These are phyloP conservation scores for Sebastes itinus DNA, from an alignment of 2,797 vertebrate species.

Conservation along the genomic window DNA sequence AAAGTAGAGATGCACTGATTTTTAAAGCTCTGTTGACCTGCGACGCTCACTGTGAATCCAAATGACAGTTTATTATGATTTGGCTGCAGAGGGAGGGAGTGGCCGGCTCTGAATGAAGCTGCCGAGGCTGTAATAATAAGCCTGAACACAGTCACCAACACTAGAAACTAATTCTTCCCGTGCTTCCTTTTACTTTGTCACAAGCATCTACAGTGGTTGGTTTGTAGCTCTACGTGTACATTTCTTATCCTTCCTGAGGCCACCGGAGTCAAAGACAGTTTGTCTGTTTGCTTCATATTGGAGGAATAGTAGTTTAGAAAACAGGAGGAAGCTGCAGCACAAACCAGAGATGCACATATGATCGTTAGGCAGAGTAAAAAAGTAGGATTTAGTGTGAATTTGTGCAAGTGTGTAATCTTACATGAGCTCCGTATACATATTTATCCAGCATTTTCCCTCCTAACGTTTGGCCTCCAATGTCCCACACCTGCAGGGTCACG, in stretches of 20 bases:
- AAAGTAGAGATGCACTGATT: neutral
- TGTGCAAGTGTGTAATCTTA: conserved; percentile 56
- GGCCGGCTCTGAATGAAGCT: conserved; percentile 37
- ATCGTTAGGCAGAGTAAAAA: neutral
- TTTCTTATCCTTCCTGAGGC: neutral
- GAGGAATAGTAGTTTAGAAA: neutral
- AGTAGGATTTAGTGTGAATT: neutral
- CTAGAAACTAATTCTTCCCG: conserved; percentile 40
- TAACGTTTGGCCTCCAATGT: conserved; percentile 97
- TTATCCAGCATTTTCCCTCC: conserved; percentile 99
- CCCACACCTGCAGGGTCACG: conserved; percentile 98
- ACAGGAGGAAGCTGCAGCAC: neutral
- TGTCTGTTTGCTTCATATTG: neutral
- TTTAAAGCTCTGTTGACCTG: conserved; percentile 9
- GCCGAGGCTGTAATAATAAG: conserved; percentile 52
- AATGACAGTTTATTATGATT: conserved; percentile 59
- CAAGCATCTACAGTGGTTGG: neutral
- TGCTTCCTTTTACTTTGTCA: conserved; percentile 10
- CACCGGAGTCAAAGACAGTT: neutral
- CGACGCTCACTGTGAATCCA: conserved; percentile 25
- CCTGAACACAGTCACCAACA: conserved; percentile 20
- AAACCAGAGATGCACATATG: conserved; percentile 5
- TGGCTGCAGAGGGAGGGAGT: conserved; percentile 39
- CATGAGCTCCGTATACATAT: conserved; percentile 97
- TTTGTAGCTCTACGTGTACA: neutral